These are phyloP conservation scores for Drosophila tanythrix DNA, from an alignment of 2,888 invertebrate genomes.

Conservation along the genomic window DNA sequence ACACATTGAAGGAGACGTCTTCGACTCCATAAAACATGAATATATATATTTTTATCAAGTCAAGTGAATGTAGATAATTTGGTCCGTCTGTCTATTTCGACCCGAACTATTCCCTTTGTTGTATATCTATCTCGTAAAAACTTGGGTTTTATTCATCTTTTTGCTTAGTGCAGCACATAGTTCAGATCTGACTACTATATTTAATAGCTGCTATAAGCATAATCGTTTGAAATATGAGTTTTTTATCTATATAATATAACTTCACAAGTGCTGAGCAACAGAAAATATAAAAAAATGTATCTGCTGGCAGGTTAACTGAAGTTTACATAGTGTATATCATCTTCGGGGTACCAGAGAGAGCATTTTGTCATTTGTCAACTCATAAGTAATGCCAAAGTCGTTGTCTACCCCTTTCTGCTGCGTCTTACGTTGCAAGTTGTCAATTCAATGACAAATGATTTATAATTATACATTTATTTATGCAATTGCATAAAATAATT, in stretches of 20 bases:
- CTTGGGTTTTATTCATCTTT: background rate
- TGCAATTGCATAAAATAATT: background rate
- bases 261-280: background rate
- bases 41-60: background rate
- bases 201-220: too few relatives aligned
- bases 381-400: slow-evolving; percentile 45
- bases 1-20: too few relatives aligned
- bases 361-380: background rate
- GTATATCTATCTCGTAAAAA: background rate
- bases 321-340: background rate
- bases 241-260: too few relatives aligned
- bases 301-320: background rate
- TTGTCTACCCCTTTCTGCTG: slow-evolving; percentile 4
- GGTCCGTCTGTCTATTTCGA: background rate
- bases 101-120: background rate
- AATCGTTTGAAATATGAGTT: background rate
- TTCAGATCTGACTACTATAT: background rate
- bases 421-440: slow-evolving; percentile 22
- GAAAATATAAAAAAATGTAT: background rate
- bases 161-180: background rate
- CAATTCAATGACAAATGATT: slow-evolving; percentile 55
- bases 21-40: too few relatives aligned
- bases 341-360: too few relatives aligned
- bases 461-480: slow-evolving; percentile 5
- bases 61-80: too few relatives aligned